Conservation (phyloP, 2,797 vertebrate species). For the Melanotaenia parkinsoni region DNA sequence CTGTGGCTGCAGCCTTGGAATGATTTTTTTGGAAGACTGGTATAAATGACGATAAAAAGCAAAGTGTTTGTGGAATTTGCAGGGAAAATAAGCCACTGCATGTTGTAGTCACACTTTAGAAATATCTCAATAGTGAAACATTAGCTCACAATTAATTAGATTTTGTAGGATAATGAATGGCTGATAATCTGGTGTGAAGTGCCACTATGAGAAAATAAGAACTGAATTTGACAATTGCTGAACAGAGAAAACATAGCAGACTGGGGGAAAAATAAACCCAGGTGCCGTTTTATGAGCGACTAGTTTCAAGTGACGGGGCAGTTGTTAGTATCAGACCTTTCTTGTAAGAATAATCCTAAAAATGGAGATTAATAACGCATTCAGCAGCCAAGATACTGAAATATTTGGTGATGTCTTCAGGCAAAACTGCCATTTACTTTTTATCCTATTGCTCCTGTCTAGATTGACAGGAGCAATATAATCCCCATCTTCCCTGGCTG, state of each 20-base stretch:
- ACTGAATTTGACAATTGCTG: background rate
- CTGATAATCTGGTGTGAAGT: background rate
- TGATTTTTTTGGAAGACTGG: background rate
- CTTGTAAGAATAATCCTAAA: conserved; percentile 53
- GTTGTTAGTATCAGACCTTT: conserved; percentile 45
- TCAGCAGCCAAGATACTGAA: conserved; percentile 36
- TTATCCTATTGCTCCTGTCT: conserved; percentile 9
- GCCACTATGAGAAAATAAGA: conserved; percentile 6
- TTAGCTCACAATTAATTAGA: background rate
- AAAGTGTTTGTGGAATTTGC: background rate
- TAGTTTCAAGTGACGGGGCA: conserved; percentile 40
- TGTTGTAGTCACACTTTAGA: conserved; percentile 2
- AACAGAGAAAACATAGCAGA: conserved; percentile 20
- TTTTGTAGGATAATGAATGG: background rate
- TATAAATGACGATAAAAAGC: background rate
- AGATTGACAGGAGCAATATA: conserved; percentile 61
- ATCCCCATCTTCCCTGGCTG: conserved; percentile 51
- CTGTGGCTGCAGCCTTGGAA: background rate
- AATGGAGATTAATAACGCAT: conserved; percentile 61
- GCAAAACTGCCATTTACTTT: conserved; percentile 54
- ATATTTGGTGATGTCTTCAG: conserved; percentile 41
- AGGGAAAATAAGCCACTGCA: background rate
- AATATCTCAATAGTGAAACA: background rate
- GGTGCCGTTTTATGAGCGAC: conserved; percentile 31
- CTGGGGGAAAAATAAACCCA: conserved; percentile 33